phyloP scores from a whole-genome alignment of 2,113 vertebrate species.

The Saguinus midas region DNA sequence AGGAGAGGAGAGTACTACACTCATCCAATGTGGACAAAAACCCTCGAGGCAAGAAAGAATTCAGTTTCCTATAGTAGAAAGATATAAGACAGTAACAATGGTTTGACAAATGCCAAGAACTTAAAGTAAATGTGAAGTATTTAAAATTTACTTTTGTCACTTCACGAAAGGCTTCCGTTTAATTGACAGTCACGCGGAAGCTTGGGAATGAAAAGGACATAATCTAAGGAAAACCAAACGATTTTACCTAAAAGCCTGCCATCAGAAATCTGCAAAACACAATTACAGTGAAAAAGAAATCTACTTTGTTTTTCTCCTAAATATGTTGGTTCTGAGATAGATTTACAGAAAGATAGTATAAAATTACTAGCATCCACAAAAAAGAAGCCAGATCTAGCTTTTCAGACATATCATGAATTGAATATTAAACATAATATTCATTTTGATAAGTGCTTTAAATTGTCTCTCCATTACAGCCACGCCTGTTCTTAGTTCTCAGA shows the following conservation, averaged over 20 bases:
- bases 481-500: neutral
- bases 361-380: conserved; percentile 35
- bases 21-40: neutral
- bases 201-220: conserved; percentile 44
- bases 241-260: conserved; percentile 52
- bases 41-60: conserved; percentile 27
- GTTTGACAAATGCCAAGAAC: conserved; percentile 35
- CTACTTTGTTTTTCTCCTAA: neutral
- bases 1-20: neutral
- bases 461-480: neutral
- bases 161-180: conserved; percentile 31
- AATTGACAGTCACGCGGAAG: conserved; percentile 29
- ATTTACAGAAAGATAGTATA: conserved; percentile 4
- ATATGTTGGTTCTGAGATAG: conserved; percentile 16
- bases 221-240: conserved; percentile 48
- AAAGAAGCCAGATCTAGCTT: conserved; percentile 10
- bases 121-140: conserved; percentile 30
- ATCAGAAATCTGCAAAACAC: conserved; percentile 42
- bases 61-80: neutral
- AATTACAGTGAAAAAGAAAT: conserved; percentile 42
- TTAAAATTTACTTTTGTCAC: conserved; percentile 45
- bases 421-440: conserved; percentile 48
- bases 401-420: conserved; percentile 23
- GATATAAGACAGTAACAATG: conserved; percentile 37
- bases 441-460: conserved; percentile 45